These are phyloP conservation scores for Drosophila athabasca DNA, from an alignment of 1,140 invertebrate species.

Conservation along the genomic window DNA sequence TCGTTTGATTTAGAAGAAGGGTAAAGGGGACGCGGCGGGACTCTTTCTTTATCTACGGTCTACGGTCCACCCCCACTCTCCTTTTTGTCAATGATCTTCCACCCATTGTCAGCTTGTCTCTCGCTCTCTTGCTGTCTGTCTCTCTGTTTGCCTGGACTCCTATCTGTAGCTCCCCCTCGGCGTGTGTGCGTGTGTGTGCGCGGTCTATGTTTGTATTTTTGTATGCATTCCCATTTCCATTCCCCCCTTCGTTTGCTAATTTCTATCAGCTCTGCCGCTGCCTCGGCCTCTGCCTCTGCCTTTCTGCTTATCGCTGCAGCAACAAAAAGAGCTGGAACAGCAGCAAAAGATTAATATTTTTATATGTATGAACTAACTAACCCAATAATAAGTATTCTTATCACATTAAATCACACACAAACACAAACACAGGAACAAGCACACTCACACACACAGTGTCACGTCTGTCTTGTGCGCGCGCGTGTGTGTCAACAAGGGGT, in stretches of 20 bases:
- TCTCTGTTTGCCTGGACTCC: too few relatives aligned
- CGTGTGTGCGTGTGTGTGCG: background rate
- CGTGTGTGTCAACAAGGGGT: conserved; percentile 64
- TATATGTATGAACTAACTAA: conserved; percentile 81
- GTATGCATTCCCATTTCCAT: background rate
- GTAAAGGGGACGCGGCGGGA: background rate
- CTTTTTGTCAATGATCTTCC: too few relatives aligned
- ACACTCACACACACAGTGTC: conserved; percentile 14
- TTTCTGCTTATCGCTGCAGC: conserved; percentile 57
- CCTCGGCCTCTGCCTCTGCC: background rate
- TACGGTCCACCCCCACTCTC: too few relatives aligned
- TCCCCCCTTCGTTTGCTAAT: conserved; percentile 15
- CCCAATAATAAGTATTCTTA: conserved; percentile 81
- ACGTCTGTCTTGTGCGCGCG: conserved; percentile 35
- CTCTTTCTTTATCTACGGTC: too few relatives aligned
- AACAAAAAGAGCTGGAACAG: conserved; percentile 33
- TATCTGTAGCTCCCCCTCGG: too few relatives aligned
- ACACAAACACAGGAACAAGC: conserved; percentile 21
- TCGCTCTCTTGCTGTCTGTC: too few relatives aligned
- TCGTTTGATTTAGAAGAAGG: background rate
- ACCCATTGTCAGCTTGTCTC: too few relatives aligned
- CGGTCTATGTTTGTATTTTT: conserved; percentile 1
- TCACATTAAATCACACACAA: conserved; percentile 70
- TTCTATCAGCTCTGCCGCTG: conserved; percentile 27
- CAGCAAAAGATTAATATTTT: conserved; percentile 60